A percentile compares a stretch with the other conserved stretches of the same genome.
phyloP scores from a whole-genome alignment of 2,797 vertebrate species.

The Salarias fasciatus region DNA sequence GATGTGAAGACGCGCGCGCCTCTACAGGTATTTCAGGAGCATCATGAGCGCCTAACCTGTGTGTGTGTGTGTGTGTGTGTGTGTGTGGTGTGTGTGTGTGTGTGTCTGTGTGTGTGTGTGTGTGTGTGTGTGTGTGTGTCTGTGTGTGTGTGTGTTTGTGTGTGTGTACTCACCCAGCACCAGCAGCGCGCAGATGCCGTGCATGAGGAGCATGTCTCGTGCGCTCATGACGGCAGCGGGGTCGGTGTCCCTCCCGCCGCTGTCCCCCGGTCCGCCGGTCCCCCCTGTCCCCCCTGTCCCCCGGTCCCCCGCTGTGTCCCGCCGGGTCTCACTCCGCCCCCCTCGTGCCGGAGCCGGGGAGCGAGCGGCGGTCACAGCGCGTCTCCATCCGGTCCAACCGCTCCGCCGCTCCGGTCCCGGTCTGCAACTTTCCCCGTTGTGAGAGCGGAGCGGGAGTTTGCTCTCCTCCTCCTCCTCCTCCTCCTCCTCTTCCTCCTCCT shows the following conservation, averaged over 20 bases:
- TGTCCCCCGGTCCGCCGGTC: too few species aligned
- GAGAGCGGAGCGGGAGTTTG: slow-evolving; percentile 1
- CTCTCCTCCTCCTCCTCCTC: not conserved
- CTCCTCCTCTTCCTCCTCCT: not conserved
- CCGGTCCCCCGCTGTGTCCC: slow-evolving; percentile 10
- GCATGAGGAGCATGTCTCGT: slow-evolving; percentile 62
- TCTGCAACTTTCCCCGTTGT: slow-evolving; percentile 60
- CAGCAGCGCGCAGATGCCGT: slow-evolving; percentile 55
- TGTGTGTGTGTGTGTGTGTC: not conserved
- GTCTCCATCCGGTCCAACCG: too few species aligned
- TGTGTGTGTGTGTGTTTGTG: not conserved
- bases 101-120: not conserved
- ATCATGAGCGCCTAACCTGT: too few species aligned
- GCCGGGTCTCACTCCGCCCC: slow-evolving; percentile 2
- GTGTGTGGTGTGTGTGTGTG: slow-evolving; percentile 1
- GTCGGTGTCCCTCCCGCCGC: slow-evolving; percentile 22
- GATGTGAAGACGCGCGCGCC: too few species aligned
- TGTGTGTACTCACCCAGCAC: slow-evolving; percentile 65
- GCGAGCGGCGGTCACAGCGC: too few species aligned
- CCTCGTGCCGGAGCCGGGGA: not conserved
- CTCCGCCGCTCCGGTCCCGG: not conserved
- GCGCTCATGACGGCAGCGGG: slow-evolving; percentile 18
- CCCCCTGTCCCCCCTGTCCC: too few species aligned
- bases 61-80: too few species aligned
- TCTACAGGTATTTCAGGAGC: too few species aligned